Evolutionary conservation across 1,140 invertebrate genomes (phyloP).

Genomic region (Thaumatotibia leucotreta): DNA sequence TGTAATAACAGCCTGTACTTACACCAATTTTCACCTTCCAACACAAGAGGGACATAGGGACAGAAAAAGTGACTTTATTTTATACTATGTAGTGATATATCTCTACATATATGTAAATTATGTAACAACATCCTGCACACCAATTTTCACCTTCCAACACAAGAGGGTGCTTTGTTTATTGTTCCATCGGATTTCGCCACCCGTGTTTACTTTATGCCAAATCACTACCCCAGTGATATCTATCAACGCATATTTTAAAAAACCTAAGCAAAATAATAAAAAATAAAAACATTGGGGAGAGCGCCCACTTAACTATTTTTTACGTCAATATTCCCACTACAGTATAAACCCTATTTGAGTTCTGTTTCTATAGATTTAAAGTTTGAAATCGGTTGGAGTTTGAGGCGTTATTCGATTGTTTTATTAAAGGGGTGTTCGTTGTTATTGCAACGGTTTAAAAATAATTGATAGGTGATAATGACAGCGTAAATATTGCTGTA

Average conservation of each 20-base stretch:
- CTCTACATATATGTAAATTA: too few species aligned
- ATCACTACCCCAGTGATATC: constrained; percentile 72
- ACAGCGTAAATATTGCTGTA: constrained; percentile 31
- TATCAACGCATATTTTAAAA: constrained; percentile 69
- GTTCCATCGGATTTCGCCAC: constrained; percentile 61
- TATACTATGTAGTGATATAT: too few species aligned
- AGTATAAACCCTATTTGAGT: background rate
- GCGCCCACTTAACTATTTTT: constrained; percentile 17
- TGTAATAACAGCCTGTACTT: too few species aligned
- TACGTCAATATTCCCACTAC: background rate
- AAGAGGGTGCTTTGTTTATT: constrained; percentile 65
- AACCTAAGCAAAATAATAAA: background rate
- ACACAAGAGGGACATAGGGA: too few species aligned
- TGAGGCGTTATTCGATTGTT: constrained; percentile 14
- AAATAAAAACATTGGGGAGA: constrained; percentile 46
- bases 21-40: too few species aligned
- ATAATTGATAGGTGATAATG: constrained; percentile 36
- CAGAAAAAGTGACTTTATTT: too few species aligned
- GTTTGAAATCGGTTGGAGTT: background rate
- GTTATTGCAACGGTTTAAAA: constrained; percentile 49
- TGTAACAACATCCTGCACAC: constrained; percentile 45
- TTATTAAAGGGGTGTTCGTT: constrained; percentile 24
- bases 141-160: constrained; percentile 43
- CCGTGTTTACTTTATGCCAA: constrained; percentile 70
- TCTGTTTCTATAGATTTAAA: background rate